A percentile compares a stretch with the other conserved stretches of the same genome.
Conservation (phyloP, 2,888 invertebrate genomes). For the Sinhomidia bicolor region DNA sequence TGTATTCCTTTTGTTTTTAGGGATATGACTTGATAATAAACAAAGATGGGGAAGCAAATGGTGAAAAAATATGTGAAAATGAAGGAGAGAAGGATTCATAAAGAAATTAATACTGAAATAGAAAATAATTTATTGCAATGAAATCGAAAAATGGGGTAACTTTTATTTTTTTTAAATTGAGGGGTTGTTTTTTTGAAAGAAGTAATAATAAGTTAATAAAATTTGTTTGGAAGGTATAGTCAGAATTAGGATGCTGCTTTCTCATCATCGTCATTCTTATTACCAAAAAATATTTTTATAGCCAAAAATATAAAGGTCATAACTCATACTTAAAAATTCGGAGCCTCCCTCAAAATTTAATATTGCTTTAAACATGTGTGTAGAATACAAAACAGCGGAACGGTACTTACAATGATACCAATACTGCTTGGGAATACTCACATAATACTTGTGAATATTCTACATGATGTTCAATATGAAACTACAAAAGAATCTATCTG, state of each 20-base stretch:
- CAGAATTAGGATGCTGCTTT: not conserved
- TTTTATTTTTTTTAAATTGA: not conserved
- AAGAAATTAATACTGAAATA: slow-evolving; percentile 39
- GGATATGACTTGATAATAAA: slow-evolving; percentile 13
- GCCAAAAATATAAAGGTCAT: no score
- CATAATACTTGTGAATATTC: not conserved
- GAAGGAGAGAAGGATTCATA: not conserved
- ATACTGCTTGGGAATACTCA: no score
- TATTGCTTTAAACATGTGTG: not conserved
- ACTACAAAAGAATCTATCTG: not conserved
- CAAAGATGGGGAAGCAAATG: not conserved
- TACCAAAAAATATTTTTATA: no score
- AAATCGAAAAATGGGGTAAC: not conserved
- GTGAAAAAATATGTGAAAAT: not conserved
- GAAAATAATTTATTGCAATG: slow-evolving; percentile 45
- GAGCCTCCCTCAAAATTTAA: not conserved
- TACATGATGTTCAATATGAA: not conserved
- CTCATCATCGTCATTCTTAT: not conserved
- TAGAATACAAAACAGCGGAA: not conserved
- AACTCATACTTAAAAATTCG: slow-evolving; percentile 9
- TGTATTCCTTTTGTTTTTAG: slow-evolving; percentile 47
- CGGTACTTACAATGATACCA: no score
- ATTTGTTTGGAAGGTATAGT: not conserved
- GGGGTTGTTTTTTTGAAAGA: not conserved
- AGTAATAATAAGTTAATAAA: not conserved